Percentiles rank a stretch among this genome's conserved stretches.
Conservation (phyloP, 2,888 invertebrate species). For the Hirtodrosophila alboralis region DNA sequence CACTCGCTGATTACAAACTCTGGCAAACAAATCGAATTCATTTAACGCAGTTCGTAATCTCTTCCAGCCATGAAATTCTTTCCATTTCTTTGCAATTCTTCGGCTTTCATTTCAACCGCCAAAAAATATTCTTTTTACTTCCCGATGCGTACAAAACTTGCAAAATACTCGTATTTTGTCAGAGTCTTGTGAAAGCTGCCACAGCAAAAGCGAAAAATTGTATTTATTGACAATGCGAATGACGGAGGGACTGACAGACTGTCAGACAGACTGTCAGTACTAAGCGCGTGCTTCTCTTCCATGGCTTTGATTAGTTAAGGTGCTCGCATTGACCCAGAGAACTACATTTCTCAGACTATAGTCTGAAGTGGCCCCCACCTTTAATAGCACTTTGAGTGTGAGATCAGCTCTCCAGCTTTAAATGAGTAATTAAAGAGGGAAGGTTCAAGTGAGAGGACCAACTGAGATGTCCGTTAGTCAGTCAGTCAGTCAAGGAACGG, state of each 20-base stretch:
- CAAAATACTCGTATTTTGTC: conserved; percentile 25
- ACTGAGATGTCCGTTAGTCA: conserved; percentile 32
- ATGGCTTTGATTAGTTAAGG: conserved; percentile 69
- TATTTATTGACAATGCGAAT: conserved; percentile 53
- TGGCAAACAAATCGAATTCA: conserved; percentile 60
- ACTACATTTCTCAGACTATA: conserved; percentile 61
- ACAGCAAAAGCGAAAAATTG: conserved; percentile 52
- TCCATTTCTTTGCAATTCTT: conserved; percentile 16
- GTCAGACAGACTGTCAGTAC: conserved; percentile 7
- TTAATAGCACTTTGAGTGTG: conserved; percentile 45
- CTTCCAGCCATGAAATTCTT: conserved; percentile 35
- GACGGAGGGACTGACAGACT: conserved; percentile 15
- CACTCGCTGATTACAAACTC: conserved; percentile 45
- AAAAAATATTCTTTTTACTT: conserved; percentile 34
- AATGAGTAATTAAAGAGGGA: conserved; percentile 69
- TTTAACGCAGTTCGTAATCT: conserved; percentile 44
- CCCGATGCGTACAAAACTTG: conserved; percentile 46
- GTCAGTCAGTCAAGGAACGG: conserved; percentile 43
- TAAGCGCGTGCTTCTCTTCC: conserved; percentile 30
- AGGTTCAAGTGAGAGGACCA: too few relatives aligned
- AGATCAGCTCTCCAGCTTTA: conserved; percentile 46
- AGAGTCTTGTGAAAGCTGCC: conserved; percentile 60
- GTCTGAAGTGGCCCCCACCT: conserved; percentile 30
- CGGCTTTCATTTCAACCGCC: conserved; percentile 41
- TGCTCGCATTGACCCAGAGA: conserved; percentile 76